Evolutionary conservation across 2,888 invertebrate genomes (phyloP), one percentile per base, ranked within the genome.

Genomic region (Sycophila texana): DNA sequence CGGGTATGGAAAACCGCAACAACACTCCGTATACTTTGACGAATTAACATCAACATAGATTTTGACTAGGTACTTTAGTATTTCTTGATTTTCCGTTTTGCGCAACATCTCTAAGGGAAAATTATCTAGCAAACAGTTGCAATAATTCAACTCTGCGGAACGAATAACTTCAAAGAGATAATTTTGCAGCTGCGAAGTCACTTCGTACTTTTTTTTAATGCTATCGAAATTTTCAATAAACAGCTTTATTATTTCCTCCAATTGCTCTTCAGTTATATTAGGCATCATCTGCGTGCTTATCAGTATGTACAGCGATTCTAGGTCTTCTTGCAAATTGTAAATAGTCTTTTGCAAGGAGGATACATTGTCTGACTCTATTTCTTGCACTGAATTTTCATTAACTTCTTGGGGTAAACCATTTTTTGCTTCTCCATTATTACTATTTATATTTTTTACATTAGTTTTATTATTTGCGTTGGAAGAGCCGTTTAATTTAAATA

Each of bases 1-100:
- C 0, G 94, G 93, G 49, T 93, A 87, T 0, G 94, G 93, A 85
- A 92, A 93, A 12, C 93, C 92, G 85, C 95, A 95, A 75, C 91
- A 90, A 85, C 94, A 94, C 63, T 92, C 92, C 89, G 84, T 84
- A 86, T 91, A 85, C 47, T 88, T 91, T 67, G 91, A 91, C 72
- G 90, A 85, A 89, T 93, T 93, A 0, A 93, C 90, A 74, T 92
- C 92, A 84, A 93, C 90, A 87, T 94, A 94, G 0, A 93, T 92
- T 77, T 92, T 91, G 4, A 92, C 91, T 83, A 87, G 80, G 77
- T 89, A 86, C 20, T 85, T 82, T 4, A 86, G 49, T 30, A 89
- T 79, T 13, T 68, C 81, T 51, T 83, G 81, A 71, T 83, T 86
- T n/a, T 81, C 75, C 58, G 84, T 85, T 26, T 78, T 74, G 1